A percentile compares a stretch with the other conserved stretches of the same genome.
Conservation (phyloP, 2,797 vertebrate species). For the Aphelocoma californica region DNA sequence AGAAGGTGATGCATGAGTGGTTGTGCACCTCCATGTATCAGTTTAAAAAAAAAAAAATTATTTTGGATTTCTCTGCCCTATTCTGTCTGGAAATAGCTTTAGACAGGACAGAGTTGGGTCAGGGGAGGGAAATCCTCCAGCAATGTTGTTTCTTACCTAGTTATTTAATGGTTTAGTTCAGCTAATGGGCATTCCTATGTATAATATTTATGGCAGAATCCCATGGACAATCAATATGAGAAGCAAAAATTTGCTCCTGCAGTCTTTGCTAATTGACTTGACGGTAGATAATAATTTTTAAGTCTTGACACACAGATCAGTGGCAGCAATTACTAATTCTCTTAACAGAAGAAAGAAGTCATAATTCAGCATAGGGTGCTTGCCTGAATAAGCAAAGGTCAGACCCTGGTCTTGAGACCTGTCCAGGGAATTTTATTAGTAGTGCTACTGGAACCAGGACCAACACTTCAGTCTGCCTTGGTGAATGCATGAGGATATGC, state of each 20-base stretch:
- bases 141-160: background rate
- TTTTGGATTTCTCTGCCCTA: background rate
- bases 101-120: background rate
- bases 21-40: background rate
- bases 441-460: background rate
- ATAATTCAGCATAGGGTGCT: background rate
- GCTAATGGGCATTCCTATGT: background rate
- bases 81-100: background rate
- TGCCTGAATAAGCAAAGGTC: background rate
- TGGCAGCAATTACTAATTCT: background rate
- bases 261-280: conserved; percentile 6
- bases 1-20: background rate
- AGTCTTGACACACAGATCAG: background rate
- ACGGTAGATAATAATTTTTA: background rate
- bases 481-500: background rate
- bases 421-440: background rate
- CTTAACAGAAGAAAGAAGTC: background rate
- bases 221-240: background rate
- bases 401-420: background rate
- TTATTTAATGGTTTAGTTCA: background rate
- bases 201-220: background rate
- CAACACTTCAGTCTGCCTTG: background rate
- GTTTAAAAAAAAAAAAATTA: background rate
- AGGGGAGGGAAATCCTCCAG: background rate
- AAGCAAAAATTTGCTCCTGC: background rate